phyloP scores from a whole-genome alignment of 2,888 invertebrate species.

The Coelinius sp. region DNA sequence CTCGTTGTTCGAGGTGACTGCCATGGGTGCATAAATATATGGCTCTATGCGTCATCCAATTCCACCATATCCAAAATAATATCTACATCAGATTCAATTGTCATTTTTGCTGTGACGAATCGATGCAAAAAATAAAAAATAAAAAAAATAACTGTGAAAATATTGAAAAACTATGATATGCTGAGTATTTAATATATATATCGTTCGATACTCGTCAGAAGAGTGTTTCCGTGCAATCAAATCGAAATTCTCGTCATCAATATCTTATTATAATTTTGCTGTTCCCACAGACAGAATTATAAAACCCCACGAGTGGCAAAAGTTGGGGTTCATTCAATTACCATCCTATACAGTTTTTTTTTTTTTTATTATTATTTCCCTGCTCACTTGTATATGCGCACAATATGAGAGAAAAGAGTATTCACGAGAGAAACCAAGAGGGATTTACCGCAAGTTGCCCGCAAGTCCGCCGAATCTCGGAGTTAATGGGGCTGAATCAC shows the following conservation, averaged over 20 bases:
- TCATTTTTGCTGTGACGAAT: constrained; percentile 10
- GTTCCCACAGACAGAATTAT: not conserved
- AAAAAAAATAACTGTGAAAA: no score
- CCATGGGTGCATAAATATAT: constrained; percentile 64
- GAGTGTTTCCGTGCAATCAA: no score
- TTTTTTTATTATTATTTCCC: constrained; percentile 14
- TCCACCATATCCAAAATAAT: constrained; percentile 9
- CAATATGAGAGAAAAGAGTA: constrained; percentile 4
- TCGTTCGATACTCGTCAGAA: no score
- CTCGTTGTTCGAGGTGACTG: constrained; percentile 39
- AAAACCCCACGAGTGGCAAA: constrained; percentile 12
- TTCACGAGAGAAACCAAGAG: constrained; percentile 3
- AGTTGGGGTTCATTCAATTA: constrained; percentile 1
- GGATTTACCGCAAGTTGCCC: constrained; percentile 56
- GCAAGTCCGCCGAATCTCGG: constrained; percentile 63
- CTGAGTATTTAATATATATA: no score
- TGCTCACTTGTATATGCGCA: constrained; percentile 15
- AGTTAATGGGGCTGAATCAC: constrained; percentile 71
- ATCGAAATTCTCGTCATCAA: no score
- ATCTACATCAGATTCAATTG: constrained; percentile 25
- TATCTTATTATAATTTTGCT: not conserved
- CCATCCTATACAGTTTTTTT: not conserved
- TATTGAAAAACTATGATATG: no score
- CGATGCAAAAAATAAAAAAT: constrained; percentile 10
- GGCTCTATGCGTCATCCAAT: constrained; percentile 65